Evolutionary conservation across 2,888 invertebrate species (phyloP).

Genomic region (Synergus itoensis): DNA sequence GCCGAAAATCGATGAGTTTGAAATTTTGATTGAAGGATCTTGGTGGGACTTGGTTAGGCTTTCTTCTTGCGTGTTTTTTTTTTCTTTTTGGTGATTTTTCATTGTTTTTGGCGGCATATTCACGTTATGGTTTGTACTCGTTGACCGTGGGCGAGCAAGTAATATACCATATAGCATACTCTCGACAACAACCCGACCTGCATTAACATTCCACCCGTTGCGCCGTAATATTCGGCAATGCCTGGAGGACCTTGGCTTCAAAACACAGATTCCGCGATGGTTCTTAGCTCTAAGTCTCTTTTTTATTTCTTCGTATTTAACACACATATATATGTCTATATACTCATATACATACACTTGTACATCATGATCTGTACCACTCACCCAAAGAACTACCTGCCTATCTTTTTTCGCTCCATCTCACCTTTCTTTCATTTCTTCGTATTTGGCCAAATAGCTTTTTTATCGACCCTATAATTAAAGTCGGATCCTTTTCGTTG

Average conservation of each 20-base stretch:
- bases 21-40: background rate
- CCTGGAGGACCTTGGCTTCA: constrained; percentile 71
- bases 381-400: background rate
- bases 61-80: background rate
- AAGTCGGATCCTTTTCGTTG: background rate
- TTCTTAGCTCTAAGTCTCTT: constrained; percentile 45
- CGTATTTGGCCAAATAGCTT: background rate
- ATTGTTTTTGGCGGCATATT: constrained; percentile 11
- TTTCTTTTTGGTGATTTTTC: background rate
- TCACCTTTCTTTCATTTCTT: constrained; percentile 8
- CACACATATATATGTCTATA: background rate
- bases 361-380: background rate
- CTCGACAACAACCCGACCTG: constrained; percentile 62
- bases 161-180: constrained; percentile 25
- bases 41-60: background rate
- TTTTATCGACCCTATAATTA: constrained; percentile 33
- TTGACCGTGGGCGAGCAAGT: constrained; percentile 23
- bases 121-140: constrained; percentile 2
- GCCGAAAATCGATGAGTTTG: background rate
- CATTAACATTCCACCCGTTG: constrained; percentile 66
- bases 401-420: background rate
- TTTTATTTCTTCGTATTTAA: constrained; percentile 39
- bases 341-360: background rate
- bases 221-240: constrained; percentile 67
- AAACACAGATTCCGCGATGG: constrained; percentile 67